Base-by-base conservation (phyloP, 2,797 vertebrate genomes). In the Pelodytes ibericus region DNA sequence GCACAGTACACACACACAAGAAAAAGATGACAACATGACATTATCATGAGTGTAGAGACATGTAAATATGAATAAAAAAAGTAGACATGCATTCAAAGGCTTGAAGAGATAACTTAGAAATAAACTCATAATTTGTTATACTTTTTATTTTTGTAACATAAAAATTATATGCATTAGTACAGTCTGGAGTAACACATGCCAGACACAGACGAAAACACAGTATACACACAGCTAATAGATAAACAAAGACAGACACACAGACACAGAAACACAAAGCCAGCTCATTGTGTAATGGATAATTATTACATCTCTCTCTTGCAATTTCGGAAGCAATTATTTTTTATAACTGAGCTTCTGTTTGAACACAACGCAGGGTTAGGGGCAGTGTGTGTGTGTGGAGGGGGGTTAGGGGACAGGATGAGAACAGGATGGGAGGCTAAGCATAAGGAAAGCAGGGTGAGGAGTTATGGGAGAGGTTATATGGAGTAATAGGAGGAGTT, bases 311-410 rank as follows among this genome's bases (percentile, higher is more conserved):
- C 63, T 77, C 72, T 75, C 72, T 75, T 27, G 27, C 39, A 36
- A 64, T 63, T 67, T 78, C 70, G 63, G 76, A 79, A 79, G 76
- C 66, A 79, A 73, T 79, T 79, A 66, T 73, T 18, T 69, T 79
- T 72, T 73, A 62, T 72, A 79, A 79, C 70, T 25, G 76, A 72
- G 57, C 72, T 73, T 64, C 76, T 79, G 76, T 79, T 71, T 79
- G 63, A 71, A 62, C 26, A 29, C 53, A 30, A 53, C 39, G 26
- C 72, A 66, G 53, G 51, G 61, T 64, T 64, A 51, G 71, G 36
- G 51, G 20, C 13, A 64, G 22, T 31, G 33, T 39, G 16, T 26
- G 20, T 15, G 33, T 20, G 61, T 1, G 61, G 22, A 8, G 57
- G 60, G 29, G 13, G 41, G 41, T 44, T 44, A 44, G 41, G 13